These are phyloP conservation scores for Helostoma temminkii DNA, from an alignment of 2,797 vertebrate genomes.

Conservation along the genomic window DNA sequence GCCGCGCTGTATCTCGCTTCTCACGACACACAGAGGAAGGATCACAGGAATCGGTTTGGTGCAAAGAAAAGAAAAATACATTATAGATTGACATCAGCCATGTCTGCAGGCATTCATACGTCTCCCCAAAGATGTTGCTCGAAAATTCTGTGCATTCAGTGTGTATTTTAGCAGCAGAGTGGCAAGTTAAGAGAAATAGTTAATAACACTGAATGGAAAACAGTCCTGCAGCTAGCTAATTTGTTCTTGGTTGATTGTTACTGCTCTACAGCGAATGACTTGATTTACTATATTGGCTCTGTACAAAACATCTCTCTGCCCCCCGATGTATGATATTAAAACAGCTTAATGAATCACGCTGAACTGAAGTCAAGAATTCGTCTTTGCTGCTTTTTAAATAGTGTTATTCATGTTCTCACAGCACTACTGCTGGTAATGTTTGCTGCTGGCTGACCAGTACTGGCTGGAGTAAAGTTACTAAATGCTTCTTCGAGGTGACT, in stretches of 20 bases:
- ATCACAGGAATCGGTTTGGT: conserved; percentile 35
- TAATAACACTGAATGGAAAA: conserved; percentile 7
- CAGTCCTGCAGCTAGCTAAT: conserved; percentile 20
- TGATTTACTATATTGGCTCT: conserved; percentile 4
- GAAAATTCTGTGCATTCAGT: conserved; percentile 23
- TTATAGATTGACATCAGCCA: conserved; percentile 14
- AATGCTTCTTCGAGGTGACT: no score
- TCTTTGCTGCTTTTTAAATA: neutral
- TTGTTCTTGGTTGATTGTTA: conserved; percentile 32
- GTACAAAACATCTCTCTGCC: neutral
- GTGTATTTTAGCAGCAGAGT: conserved; percentile 19
- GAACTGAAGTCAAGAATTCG: neutral
- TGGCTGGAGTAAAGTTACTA: no score
- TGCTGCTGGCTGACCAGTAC: no score
- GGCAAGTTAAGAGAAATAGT: conserved; percentile 27
- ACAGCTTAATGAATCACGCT: conserved; percentile 18
- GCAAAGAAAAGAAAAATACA: conserved; percentile 44
- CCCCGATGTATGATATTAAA: conserved; percentile 5
- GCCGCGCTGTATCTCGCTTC: conserved; percentile 21
- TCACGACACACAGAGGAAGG: conserved; percentile 27
- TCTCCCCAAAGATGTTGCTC: conserved; percentile 17
- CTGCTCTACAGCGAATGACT: conserved; percentile 16
- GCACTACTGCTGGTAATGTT: no score
- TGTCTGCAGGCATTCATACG: conserved; percentile 19
- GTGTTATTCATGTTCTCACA: neutral